Evolutionary conservation across 2,888 invertebrate genomes (phyloP).

Genomic region (Romanomermis culicivorax): DNA sequence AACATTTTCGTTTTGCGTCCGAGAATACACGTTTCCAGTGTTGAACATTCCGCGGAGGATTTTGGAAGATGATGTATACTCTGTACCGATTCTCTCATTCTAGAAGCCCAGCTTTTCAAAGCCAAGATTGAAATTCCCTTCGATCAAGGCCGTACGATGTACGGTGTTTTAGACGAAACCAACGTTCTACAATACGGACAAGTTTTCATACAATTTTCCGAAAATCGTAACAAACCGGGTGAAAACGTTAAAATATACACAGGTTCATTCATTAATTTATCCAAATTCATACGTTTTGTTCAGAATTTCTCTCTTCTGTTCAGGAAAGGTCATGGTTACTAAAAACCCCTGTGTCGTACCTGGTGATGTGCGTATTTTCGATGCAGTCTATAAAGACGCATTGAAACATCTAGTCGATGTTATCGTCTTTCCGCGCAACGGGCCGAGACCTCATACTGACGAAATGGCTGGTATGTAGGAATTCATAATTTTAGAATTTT

Average conservation of each 20-base stretch:
- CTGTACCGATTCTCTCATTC: neutral
- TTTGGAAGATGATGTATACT: too few species aligned
- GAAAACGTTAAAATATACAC: neutral
- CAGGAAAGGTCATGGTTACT: constrained; percentile 21
- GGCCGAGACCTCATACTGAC: constrained; percentile 30
- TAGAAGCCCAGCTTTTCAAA: constrained; percentile 1
- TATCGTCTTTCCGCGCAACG: constrained; percentile 30
- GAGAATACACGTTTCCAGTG: too few species aligned
- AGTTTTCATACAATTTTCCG: constrained; percentile 18
- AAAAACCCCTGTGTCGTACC: constrained; percentile 32
- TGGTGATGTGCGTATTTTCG: constrained; percentile 29
- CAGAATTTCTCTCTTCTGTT: neutral
- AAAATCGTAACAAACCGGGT: constrained; percentile 9
- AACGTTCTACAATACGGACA: constrained; percentile 18
- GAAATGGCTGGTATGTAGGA: constrained; percentile 28
- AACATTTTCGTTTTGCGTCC: too few species aligned
- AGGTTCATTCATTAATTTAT: constrained; percentile 5
- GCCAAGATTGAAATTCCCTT: constrained; percentile 12
- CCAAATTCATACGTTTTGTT: neutral
- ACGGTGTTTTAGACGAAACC: constrained; percentile 19
- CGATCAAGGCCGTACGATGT: constrained; percentile 15
- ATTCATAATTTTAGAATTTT: neutral
- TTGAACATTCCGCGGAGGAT: too few species aligned
- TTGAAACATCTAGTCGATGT: constrained; percentile 26
- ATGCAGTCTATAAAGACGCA: constrained; percentile 16